A percentile compares a stretch with the other conserved stretches of the same genome.
Evolutionary conservation across 2,113 vertebrate genomes (phyloP).

Genomic region (Falcunculus frontatus): DNA sequence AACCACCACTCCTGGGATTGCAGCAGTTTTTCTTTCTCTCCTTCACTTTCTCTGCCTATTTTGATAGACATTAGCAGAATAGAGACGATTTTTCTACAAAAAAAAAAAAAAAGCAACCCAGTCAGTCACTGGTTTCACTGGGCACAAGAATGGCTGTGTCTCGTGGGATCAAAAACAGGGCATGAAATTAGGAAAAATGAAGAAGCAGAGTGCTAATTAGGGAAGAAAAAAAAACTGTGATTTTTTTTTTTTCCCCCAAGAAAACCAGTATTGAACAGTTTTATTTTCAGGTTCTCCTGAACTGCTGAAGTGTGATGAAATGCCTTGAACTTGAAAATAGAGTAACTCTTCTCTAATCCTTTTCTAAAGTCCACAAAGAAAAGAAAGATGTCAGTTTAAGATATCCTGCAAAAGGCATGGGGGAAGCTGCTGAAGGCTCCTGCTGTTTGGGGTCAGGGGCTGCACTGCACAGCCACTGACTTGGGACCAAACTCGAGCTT

Average conservation of each 20-base stretch:
- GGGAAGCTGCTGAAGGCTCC: slow-evolving; percentile 20
- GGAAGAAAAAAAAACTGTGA: neutral
- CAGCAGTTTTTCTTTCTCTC: neutral
- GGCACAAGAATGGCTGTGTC: neutral
- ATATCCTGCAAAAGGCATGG: neutral
- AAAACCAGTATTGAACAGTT: neutral
- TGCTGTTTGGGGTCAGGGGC: slow-evolving; percentile 55
- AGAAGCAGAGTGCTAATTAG: neutral
- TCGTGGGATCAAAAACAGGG: neutral
- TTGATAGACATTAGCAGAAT: neutral
- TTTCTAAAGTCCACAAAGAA: neutral
- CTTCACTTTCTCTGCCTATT: neutral
- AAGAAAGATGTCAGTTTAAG: slow-evolving; percentile 38
- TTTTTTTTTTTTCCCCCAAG: neutral
- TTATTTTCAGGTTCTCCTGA: neutral
- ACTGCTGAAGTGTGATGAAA: neutral
- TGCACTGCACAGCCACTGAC: slow-evolving; percentile 58
- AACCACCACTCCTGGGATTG: neutral
- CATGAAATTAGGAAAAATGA: neutral
- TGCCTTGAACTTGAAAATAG: neutral
- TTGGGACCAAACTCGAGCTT: slow-evolving; percentile 68
- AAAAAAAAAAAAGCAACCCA: neutral
- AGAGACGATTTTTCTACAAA: neutral
- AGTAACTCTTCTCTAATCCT: neutral
- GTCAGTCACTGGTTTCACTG: neutral